phyloP scores from a whole-genome alignment of 2,797 vertebrate genomes.

The Erpetoichthys calabaricus region DNA sequence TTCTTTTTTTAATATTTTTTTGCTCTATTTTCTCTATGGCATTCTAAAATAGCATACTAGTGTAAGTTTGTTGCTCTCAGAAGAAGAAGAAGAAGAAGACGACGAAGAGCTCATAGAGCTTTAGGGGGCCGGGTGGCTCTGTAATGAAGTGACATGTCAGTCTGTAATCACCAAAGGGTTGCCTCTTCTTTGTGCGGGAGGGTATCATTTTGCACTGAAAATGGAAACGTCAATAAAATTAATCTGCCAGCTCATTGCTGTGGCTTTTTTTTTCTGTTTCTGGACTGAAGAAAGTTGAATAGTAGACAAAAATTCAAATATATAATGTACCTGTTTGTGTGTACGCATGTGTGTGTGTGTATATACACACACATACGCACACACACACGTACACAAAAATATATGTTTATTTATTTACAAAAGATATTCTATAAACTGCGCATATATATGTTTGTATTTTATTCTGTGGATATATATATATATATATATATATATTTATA shows the following conservation, averaged over 20 bases:
- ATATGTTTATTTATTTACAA: too few species aligned
- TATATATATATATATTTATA: too few species aligned
- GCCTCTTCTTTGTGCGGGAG: constrained; percentile 70
- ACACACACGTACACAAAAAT: too few species aligned
- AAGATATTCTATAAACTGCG: too few species aligned
- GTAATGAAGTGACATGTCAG: constrained; percentile 97
- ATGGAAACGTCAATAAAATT: constrained; percentile 99
- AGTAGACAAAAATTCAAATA: constrained; percentile 25
- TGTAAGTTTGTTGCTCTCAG: not conserved
- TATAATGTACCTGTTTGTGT: too few species aligned
- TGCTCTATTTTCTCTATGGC: constrained; percentile 7
- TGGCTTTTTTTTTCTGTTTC: constrained; percentile 47
- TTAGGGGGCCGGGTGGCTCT: constrained; percentile 68
- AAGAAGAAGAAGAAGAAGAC: too few species aligned
- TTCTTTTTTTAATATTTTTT: constrained; percentile 15
- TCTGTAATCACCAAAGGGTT: constrained; percentile 91
- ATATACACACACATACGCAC: too few species aligned
- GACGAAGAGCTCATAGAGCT: constrained; percentile 8
- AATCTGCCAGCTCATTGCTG: constrained; percentile 91
- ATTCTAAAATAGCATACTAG: constrained; percentile 4
- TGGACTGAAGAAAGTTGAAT: constrained; percentile 46
- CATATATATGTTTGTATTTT: too few species aligned
- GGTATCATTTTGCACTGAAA: constrained; percentile 95
- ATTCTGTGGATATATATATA: too few species aligned
- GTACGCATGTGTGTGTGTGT: too few species aligned